phyloP scores from a whole-genome alignment of 2,113 vertebrate genomes.

The Siphamia tubifer region DNA sequence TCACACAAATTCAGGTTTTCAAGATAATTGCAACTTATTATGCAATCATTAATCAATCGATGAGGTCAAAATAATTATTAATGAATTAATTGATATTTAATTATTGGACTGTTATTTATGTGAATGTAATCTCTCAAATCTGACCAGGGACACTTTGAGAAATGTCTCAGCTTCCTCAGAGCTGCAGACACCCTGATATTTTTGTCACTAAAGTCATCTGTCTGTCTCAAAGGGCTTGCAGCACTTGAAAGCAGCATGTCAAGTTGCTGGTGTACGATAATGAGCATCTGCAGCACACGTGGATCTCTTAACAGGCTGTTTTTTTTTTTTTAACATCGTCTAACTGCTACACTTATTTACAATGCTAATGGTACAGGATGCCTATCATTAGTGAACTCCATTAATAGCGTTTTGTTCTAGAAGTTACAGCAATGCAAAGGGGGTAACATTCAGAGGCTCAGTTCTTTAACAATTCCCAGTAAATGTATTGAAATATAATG shows the following conservation, averaged over 20 bases:
- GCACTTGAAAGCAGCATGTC: not conserved
- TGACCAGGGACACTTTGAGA: no score
- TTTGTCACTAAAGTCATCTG: not conserved
- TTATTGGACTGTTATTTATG: no score
- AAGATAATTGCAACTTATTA: no score
- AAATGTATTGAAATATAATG: not conserved
- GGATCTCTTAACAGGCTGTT: not conserved
- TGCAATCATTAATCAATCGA: no score
- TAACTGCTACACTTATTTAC: conserved; percentile 25
- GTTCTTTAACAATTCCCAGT: not conserved
- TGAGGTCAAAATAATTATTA: no score
- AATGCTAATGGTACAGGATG: not conserved
- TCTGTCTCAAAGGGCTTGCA: not conserved
- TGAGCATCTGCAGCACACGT: conserved; percentile 9
- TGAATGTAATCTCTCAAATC: no score
- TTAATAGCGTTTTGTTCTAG: not conserved
- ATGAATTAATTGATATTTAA: no score
- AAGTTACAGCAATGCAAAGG: not conserved
- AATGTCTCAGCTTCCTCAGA: no score
- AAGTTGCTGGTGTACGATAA: conserved; percentile 18
- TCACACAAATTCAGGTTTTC: no score
- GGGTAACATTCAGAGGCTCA: no score
- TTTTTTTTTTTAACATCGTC: not conserved
- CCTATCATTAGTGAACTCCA: conserved; percentile 6
- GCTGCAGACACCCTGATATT: no score